Percentiles rank a stretch among this genome's conserved stretches.
Evolutionary conservation across 2,888 invertebrate genomes (phyloP).

Genomic region (Scaptomyza tumidula): DNA sequence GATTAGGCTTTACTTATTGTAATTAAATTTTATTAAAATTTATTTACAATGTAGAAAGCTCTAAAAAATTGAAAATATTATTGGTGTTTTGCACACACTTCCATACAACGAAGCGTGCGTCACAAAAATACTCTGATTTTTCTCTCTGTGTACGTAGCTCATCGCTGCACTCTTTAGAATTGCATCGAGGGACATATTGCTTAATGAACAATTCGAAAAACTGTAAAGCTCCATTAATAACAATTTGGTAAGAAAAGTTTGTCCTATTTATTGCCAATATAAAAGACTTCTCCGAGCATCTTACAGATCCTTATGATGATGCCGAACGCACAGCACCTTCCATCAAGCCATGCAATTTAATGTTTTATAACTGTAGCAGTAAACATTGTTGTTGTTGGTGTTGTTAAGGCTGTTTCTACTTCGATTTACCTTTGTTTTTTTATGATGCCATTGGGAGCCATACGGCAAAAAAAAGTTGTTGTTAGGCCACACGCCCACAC

Average conservation of each 20-base stretch:
- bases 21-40: too few species aligned
- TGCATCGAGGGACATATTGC: constrained; percentile 39
- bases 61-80: too few species aligned
- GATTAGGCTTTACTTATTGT: too few species aligned
- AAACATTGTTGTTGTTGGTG: constrained; percentile 13
- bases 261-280: constrained; percentile 35
- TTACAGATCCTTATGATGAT: constrained; percentile 30
- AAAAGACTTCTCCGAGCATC: constrained; percentile 19
- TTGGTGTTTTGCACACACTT: too few species aligned
- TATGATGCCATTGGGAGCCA: constrained; percentile 77
- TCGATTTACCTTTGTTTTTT: constrained; percentile 76
- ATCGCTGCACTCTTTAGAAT: constrained; percentile 34
- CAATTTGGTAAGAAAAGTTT: constrained; percentile 71
- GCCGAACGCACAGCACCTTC: too few species aligned
- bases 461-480: constrained; percentile 61
- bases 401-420: constrained; percentile 57
- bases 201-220: constrained; percentile 71
- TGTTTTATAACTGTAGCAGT: constrained; percentile 57
- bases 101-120: too few species aligned
- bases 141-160: not conserved
- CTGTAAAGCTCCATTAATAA: constrained; percentile 80
- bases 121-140: not conserved
- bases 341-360: constrained; percentile 59
- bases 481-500: not conserved
- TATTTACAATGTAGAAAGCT: too few species aligned